These are phyloP conservation scores for Arnoldichthys spilopterus DNA, from an alignment of 2,797 vertebrate species.

Conservation along the genomic window DNA sequence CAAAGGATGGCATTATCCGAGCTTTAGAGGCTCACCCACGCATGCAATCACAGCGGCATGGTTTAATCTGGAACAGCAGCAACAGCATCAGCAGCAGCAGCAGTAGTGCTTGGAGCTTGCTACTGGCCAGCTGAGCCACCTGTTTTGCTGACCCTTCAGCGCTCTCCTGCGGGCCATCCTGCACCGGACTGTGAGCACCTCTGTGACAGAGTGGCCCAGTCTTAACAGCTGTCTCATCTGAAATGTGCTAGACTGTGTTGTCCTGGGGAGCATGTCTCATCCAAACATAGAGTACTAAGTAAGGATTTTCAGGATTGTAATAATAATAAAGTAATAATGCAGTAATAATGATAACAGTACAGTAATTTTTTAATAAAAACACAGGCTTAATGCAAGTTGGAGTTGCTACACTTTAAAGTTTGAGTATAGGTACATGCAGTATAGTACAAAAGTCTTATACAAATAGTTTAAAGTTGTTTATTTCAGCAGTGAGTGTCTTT, in stretches of 20 bases:
- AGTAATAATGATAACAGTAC: too few species aligned
- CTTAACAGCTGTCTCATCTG: background rate
- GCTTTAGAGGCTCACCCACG: conserved; percentile 46
- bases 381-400: too few species aligned
- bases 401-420: too few species aligned
- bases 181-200: conserved; percentile 9
- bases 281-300: too few species aligned
- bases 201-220: background rate
- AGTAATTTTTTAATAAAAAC: too few species aligned
- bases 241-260: background rate
- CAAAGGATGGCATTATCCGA: conserved; percentile 50
- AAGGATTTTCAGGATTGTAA: too few species aligned
- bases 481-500: too few species aligned
- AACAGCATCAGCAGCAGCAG: conserved; percentile 13
- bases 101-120: background rate
- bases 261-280: background rate
- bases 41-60: conserved; percentile 38
- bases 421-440: too few species aligned
- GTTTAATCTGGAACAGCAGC: conserved; percentile 38
- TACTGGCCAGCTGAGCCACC: conserved; percentile 20
- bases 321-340: too few species aligned
- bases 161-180: background rate
- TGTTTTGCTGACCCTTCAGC: conserved; percentile 35
- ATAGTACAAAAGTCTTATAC: too few species aligned
- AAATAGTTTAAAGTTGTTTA: too few species aligned